These are phyloP conservation scores for Stenodera caucasica DNA, from an alignment of 2,888 invertebrate species.

Conservation along the genomic window DNA sequence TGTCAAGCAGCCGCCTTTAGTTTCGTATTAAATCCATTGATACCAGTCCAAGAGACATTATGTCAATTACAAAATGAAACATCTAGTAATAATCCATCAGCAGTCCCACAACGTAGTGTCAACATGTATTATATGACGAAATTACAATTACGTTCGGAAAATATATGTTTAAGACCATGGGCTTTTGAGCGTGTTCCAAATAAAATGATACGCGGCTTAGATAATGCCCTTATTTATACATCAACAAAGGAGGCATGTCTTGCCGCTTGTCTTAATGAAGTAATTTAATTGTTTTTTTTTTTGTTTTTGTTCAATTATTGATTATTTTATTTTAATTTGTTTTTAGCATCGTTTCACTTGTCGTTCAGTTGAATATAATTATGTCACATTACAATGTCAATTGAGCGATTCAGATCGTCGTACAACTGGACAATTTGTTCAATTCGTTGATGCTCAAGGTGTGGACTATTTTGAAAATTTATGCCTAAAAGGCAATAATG, in stretches of 20 bases:
- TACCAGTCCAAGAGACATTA: constrained; percentile 88
- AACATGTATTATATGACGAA: constrained; percentile 97
- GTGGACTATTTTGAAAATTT: constrained; percentile 88
- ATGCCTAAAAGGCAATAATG: constrained; percentile 80
- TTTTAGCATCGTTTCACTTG: constrained; percentile 84
- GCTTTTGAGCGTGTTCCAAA: constrained; percentile 92
- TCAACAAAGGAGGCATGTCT: constrained; percentile 93
- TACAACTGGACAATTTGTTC: constrained; percentile 85
- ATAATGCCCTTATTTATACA: constrained; percentile 90
- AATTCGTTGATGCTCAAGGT: constrained; percentile 84
- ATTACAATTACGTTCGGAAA: constrained; percentile 85
- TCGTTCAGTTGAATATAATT: constrained; percentile 91
- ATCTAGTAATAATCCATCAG: constrained; percentile 85
- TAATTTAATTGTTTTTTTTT: constrained; percentile 45
- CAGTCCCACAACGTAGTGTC: constrained; percentile 79
- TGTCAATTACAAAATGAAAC: constrained; percentile 93
- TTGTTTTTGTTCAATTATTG: no score
- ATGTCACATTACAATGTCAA: constrained; percentile 88
- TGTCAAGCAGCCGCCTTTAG: constrained; percentile 92
- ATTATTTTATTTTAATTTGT: constrained; percentile 41
- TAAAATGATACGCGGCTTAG: constrained; percentile 86
- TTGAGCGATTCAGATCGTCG: constrained; percentile 88
- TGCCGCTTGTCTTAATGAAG: constrained; percentile 90
- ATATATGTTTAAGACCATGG: constrained; percentile 90
- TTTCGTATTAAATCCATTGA: constrained; percentile 89